Percentiles rank a stretch among this genome's conserved stretches.
These are phyloP conservation scores for Spodoptera exigua DNA, from an alignment of 2,888 invertebrate species.

Conservation along the genomic window DNA sequence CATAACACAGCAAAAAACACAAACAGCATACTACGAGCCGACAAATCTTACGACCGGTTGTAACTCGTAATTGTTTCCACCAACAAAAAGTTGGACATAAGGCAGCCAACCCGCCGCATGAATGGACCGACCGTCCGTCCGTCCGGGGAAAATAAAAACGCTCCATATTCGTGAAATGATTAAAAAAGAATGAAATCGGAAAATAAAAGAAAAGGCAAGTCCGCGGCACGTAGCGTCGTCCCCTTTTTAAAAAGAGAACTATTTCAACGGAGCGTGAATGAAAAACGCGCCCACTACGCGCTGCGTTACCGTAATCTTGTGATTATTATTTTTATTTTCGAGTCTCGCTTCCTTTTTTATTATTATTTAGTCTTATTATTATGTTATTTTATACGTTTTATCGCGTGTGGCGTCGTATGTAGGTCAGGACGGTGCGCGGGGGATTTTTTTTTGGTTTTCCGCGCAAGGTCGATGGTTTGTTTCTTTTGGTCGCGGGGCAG, in stretches of 20 bases:
- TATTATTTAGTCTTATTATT: conserved; percentile 83
- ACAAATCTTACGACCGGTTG: conserved; percentile 67
- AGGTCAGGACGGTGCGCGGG: conserved; percentile 81
- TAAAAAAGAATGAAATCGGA: conserved; percentile 83
- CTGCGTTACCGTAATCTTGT: conserved; percentile 83
- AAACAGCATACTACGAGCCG: conserved; percentile 59
- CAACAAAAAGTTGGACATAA: conserved; percentile 70
- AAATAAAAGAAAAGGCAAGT: conserved; percentile 81
- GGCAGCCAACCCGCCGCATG: conserved; percentile 65
- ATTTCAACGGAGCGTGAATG: conserved; percentile 87
- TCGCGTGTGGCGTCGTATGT: conserved; percentile 81
- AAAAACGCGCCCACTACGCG: conserved; percentile 81
- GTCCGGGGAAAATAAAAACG: conserved; percentile 87
- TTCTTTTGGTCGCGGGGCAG: conserved; percentile 66
- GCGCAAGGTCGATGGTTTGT: conserved; percentile 81
- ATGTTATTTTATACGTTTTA: conserved; percentile 82
- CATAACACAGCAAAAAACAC: conserved; percentile 67
- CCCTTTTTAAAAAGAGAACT: conserved; percentile 87
- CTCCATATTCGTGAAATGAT: conserved; percentile 89
- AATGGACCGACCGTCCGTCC: conserved; percentile 75
- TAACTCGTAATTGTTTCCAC: conserved; percentile 80
- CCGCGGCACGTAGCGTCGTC: conserved; percentile 83
- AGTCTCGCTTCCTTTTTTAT: conserved; percentile 77
- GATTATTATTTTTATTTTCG: conserved; percentile 87
- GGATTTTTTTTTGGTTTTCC: conserved; percentile 83